Evolutionary conservation across 2,113 vertebrate species (phyloP), one percentile per base, ranked within the genome.

Genomic region (Oxyura jamaicensis): DNA sequence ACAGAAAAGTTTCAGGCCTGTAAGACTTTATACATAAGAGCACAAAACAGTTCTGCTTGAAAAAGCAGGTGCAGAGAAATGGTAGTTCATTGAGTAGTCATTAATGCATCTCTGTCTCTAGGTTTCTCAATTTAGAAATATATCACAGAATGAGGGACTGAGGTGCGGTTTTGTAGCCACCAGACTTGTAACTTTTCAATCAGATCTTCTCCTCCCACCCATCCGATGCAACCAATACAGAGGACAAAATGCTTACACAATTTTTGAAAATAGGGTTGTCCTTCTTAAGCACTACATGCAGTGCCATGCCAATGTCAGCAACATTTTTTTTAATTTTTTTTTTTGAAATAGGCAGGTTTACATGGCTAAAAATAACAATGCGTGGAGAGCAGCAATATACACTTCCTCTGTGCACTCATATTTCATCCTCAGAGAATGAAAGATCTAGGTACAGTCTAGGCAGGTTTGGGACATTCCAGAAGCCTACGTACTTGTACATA

Each of bases 341-440:
- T 82, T 68, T 36, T 4, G 5, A 10, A 66, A 79, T 6, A 59
- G 18, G 4, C 67, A 2, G 13, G 1, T 2, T 89, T 66, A 28
- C 0, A 0, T 4, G 3, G 8, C 17, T 58, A 11, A 76, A 84
- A 85, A 36, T 8, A 0, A 8, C 16, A 28, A 16, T 1, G 1
- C 15, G 58, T 15, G 3, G 13, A 86, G n/a, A 77, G n/a, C 3
- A 52, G 22, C 25, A 72, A 22, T 4, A 52, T 10, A 22, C 4
- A 2, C 16, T 36, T 75, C 19, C 9, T 71, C 20, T 78, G 13
- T 8, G 67, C 15, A 31, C 6, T 62, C 39, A 55, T 26, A 41
- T 75, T 77, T 46, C 23, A 75, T 60, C 52, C 71, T 11, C 48
- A 62, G 21, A 87, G 23, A 94, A 75, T 4, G 9, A 79, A 59